A percentile compares a stretch with the other conserved stretches of the same genome.
Evolutionary conservation across 1,140 invertebrate species (phyloP).

Genomic region (fruit fly (Drosophila melanogaster)): DNA sequence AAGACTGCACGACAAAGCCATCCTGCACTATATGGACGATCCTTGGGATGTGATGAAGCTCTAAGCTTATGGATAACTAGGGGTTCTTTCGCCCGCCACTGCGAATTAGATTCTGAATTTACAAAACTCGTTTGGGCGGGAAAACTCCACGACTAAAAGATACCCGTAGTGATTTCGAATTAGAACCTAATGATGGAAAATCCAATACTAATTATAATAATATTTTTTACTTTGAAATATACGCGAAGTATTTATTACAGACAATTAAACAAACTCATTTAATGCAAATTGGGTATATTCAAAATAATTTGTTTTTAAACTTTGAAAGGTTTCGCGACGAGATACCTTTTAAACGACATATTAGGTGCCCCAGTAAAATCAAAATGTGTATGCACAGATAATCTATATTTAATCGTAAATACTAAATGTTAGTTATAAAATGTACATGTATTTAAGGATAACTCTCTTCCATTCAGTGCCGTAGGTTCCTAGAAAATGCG

Average conservation of each 20-base stretch:
- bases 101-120: constrained; percentile 7
- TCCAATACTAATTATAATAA: constrained; percentile 44
- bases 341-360: too few relatives aligned
- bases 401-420: background rate
- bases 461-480: background rate
- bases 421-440: constrained; percentile 9
- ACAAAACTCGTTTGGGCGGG: background rate
- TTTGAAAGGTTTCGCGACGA: too few relatives aligned
- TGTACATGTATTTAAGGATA: background rate
- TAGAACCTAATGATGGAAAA: constrained; percentile 39
- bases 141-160: background rate
- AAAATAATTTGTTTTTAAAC: background rate
- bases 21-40: constrained; percentile 80
- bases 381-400: background rate
- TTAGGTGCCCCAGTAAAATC: background rate
- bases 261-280: constrained; percentile 12
- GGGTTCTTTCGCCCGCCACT: constrained; percentile 1
- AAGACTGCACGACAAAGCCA: constrained; percentile 72
- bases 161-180: constrained; percentile 30
- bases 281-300: too few relatives aligned
- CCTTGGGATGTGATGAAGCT: constrained; percentile 83
- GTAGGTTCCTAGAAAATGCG: background rate
- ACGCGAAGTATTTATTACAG: constrained; percentile 73
- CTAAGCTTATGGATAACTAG: constrained; percentile 46
- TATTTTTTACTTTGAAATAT: constrained; percentile 70